Evolutionary conservation across 2,113 vertebrate species (phyloP), one percentile per base, ranked within the genome.

Genomic region (Sarotherodon lohbergeri): DNA sequence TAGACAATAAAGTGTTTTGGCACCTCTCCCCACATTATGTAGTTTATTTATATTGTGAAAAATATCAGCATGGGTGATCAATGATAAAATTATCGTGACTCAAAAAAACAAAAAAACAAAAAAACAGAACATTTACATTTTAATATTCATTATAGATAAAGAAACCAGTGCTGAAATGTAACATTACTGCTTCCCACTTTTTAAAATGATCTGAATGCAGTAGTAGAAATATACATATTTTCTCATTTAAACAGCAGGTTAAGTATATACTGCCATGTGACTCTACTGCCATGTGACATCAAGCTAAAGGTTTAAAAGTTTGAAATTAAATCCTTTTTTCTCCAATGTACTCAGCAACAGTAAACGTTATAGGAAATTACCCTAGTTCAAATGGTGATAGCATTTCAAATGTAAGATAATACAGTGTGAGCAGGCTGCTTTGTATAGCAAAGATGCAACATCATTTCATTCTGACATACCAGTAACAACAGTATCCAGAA

Each of bases 281-380:
- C 71, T 82, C 54, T 48, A 4, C 27, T 55, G 27, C 55, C 27
- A 39, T 61, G 61, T 27, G 6, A 54, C 84, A 48, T n/a, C 17
- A 16, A 14, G 63, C 34, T 43, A 46, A 87, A 89, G 66, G 27
- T 90, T 86, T 78, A 50, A 84, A 81, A 79, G 27, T 82, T 19
- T 12, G 17, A 91, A 9, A 82, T 90, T n/a, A 32, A 7, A 79
- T 83, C 55, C 4, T 79, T 66, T 50, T 68, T 78, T 34, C 54
- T 36, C 9, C 68, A 48, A 27, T 1, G 34, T 36, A 3, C 52
- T 32, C 24, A 29, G 78, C 39, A 41, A 39, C 7, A 82, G 32
- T 81, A 78, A 86, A 91, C 8, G 32, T 81, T 57, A 39, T 88
- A 68, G 71, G 71, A 78, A 50, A 32, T 78, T 17, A 89, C 34